phyloP scores from a whole-genome alignment of 2,113 vertebrate species.

The Willisornis vidua region DNA sequence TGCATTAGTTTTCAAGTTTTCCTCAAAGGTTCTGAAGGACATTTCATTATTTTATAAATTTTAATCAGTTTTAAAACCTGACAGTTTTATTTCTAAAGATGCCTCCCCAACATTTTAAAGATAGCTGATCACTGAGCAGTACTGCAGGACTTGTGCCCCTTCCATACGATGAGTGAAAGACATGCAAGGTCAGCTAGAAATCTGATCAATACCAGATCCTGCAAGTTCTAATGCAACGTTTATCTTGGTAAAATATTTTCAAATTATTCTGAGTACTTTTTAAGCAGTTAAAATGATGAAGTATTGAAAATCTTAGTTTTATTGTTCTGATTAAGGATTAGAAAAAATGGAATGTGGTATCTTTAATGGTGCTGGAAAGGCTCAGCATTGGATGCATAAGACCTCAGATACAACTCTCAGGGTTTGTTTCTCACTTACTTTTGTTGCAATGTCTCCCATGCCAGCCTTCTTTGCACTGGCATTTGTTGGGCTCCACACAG shows the following conservation, averaged over 20 bases:
- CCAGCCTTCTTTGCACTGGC: constrained; percentile 88
- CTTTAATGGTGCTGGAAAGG: background rate
- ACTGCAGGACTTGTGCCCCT: background rate
- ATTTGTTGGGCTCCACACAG: constrained; percentile 85
- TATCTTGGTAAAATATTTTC: background rate
- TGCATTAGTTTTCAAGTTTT: background rate
- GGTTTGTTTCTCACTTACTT: constrained; percentile 77
- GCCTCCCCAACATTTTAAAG: background rate
- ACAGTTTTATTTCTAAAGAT: background rate
- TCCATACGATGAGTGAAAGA: background rate
- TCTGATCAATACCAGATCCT: background rate
- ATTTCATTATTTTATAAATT: background rate
- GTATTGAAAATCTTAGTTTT: background rate
- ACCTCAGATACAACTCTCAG: fast-evolving
- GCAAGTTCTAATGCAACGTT: background rate
- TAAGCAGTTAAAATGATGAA: background rate
- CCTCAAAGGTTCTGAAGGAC: background rate
- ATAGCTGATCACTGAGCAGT: background rate
- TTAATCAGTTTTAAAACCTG: background rate
- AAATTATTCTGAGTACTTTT: background rate
- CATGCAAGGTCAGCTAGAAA: background rate
- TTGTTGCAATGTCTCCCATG: constrained; percentile 88
- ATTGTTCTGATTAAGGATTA: background rate
- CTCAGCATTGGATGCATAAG: background rate
- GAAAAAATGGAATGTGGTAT: background rate